Conservation (phyloP, 2,797 vertebrate genomes). For the Enoplosus armatus region DNA sequence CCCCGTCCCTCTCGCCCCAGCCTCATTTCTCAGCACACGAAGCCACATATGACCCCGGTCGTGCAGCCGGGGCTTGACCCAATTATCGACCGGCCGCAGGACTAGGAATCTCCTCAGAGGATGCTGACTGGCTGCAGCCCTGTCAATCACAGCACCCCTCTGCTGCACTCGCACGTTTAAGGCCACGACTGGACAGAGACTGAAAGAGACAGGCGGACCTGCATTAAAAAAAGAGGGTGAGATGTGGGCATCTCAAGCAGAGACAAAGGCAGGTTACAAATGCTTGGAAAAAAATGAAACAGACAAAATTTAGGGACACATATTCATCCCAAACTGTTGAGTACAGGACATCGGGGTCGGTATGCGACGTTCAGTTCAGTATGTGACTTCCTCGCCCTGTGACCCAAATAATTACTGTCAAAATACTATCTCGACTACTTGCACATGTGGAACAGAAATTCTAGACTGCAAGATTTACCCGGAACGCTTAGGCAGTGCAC, state of each 20-base stretch:
- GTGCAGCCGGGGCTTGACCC: conserved; percentile 28
- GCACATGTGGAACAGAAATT: too few species aligned
- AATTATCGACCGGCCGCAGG: conserved; percentile 25
- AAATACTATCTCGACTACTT: too few species aligned
- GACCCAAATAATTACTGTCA: too few species aligned
- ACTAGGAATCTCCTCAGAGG: conserved; percentile 27
- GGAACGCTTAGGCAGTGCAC: too few species aligned
- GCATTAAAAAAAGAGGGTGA: not conserved
- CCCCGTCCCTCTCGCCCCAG: not conserved
- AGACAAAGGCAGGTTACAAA: conserved; percentile 3
- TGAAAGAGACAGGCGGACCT: conserved; percentile 26
- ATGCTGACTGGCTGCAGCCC: conserved; percentile 27
- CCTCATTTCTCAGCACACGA: conserved; percentile 24
- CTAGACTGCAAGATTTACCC: too few species aligned
- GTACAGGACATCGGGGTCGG: too few species aligned
- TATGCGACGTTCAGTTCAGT: too few species aligned
- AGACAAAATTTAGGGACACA: not conserved
- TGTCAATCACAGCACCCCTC: not conserved
- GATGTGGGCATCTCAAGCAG: not conserved
- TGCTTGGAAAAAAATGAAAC: not conserved
- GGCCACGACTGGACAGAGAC: not conserved
- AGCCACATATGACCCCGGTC: conserved; percentile 22
- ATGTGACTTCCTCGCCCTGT: too few species aligned
- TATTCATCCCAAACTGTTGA: too few species aligned
- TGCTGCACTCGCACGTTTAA: conserved; percentile 6